A percentile compares a stretch with the other conserved stretches of the same genome.
phyloP scores from a whole-genome alignment of 2,888 invertebrate genomes.

The Drosophila subsilvestris region DNA sequence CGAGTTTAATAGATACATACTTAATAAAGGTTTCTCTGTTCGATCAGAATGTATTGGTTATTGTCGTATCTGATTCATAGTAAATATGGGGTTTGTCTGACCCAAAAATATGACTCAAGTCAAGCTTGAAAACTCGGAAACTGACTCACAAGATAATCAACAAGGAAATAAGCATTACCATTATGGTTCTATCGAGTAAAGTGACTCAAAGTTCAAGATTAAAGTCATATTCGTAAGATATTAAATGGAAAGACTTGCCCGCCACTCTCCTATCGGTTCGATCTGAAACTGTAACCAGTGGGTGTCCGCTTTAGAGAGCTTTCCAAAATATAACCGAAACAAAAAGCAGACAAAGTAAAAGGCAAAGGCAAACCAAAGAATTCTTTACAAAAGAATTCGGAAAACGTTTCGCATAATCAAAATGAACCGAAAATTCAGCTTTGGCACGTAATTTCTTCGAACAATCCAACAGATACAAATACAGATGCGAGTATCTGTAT shows the following conservation, averaged over 20 bases:
- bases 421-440: neutral
- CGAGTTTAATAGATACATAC: no score
- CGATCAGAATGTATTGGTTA: neutral
- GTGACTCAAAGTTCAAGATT: neutral
- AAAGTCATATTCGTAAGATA: neutral
- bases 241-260: neutral
- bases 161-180: neutral
- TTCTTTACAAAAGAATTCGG: neutral
- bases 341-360: no score
- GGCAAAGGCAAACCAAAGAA: no score
- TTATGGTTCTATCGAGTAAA: neutral
- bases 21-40: neutral
- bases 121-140: neutral
- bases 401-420: no score
- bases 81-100: constrained; percentile 9
- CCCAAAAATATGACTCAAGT: constrained; percentile 10
- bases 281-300: neutral
- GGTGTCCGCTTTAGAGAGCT: neutral
- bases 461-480: neutral
- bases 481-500: neutral
- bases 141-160: constrained; percentile 8
- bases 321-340: neutral
- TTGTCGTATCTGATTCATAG: neutral
- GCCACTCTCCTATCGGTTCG: no score
- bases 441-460: neutral